Evolutionary conservation across 2,113 vertebrate species (phyloP).

Genomic region (Pungitius pungitius): DNA sequence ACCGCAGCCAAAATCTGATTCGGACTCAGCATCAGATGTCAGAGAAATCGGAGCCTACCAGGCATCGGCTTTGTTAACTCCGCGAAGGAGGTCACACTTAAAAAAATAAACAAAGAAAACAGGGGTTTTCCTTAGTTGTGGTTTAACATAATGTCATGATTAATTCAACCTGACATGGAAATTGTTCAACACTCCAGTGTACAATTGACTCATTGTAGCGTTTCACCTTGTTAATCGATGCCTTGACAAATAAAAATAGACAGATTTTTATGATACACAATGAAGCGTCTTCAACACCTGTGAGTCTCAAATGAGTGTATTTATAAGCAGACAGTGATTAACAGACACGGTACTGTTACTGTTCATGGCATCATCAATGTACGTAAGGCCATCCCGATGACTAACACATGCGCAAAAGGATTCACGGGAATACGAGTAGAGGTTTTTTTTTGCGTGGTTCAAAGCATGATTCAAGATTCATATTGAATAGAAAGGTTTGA

Average conservation of each 20-base stretch:
- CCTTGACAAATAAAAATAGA: background rate
- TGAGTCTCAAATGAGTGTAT: background rate
- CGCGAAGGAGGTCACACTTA: no score
- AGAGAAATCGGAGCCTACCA: no score
- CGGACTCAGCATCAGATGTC: no score
- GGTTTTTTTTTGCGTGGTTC: background rate
- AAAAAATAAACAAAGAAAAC: no score
- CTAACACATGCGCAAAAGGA: background rate
- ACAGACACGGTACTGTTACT: background rate
- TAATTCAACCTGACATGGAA: background rate
- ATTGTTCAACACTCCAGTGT: background rate
- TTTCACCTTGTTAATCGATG: no score
- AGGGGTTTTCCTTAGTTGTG: background rate
- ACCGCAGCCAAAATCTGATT: no score
- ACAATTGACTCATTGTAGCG: background rate
- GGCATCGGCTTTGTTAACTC: no score
- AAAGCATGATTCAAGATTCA: constrained; percentile 2
- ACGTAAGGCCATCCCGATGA: background rate
- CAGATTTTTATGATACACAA: background rate
- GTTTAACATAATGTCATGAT: background rate
- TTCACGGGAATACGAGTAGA: background rate
- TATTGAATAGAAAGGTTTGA: background rate
- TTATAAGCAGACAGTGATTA: constrained; percentile 24
- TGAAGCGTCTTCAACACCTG: background rate
- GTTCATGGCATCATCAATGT: constrained; percentile 11